Evolutionary conservation across 2,113 vertebrate genomes (phyloP).

Genomic region (Carollia perspicillata): DNA sequence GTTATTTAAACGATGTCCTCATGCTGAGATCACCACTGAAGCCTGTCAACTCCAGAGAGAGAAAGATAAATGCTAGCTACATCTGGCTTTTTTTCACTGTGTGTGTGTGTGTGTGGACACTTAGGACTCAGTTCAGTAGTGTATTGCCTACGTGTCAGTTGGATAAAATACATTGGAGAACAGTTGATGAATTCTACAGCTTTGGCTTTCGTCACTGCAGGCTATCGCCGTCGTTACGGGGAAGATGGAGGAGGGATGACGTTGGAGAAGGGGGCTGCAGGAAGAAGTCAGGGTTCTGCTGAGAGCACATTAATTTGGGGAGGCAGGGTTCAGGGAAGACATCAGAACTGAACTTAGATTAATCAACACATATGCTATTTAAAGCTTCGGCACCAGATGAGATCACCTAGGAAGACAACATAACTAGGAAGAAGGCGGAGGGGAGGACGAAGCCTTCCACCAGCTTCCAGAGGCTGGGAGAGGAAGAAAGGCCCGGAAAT

Average conservation of each 20-base stretch:
- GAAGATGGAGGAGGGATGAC: background rate
- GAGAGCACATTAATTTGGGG: background rate
- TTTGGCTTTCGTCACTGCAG: background rate
- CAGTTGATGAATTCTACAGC: background rate
- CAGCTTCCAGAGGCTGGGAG: background rate
- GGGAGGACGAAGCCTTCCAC: background rate
- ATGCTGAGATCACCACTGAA: background rate
- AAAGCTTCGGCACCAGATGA: background rate
- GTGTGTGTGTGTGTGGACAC: background rate
- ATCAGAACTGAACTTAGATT: background rate
- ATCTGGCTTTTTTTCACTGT: background rate
- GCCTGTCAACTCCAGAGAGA: conserved; percentile 23
- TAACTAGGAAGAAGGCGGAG: conserved; percentile 36
- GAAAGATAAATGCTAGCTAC: background rate
- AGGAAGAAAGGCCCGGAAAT: conserved; percentile 23
- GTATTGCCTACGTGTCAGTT: background rate
- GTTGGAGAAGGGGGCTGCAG: background rate
- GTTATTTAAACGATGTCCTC: background rate
- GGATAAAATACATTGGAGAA: background rate
- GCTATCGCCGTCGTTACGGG: background rate
- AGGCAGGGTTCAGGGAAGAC: background rate
- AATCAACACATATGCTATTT: background rate
- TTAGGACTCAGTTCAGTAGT: background rate
- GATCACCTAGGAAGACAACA: conserved; percentile 20
- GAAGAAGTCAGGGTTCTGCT: background rate